Evolutionary conservation across 2,888 invertebrate genomes (phyloP).

Genomic region (Schrankia costaestrigalis): DNA sequence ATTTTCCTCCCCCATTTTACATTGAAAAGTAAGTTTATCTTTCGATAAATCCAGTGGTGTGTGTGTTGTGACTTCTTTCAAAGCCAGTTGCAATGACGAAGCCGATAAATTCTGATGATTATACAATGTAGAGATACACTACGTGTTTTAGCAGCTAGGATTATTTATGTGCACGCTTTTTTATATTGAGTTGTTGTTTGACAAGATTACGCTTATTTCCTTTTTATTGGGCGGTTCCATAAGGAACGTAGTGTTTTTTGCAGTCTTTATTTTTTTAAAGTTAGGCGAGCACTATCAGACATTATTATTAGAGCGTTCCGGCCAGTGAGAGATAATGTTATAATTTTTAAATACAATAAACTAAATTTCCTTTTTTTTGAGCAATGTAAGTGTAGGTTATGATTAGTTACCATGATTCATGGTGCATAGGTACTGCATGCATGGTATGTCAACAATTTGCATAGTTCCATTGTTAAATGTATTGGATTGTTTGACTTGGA

Average conservation of each 20-base stretch:
- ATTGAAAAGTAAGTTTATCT: constrained; percentile 38
- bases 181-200: constrained; percentile 1
- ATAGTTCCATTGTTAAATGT: too few relatives aligned
- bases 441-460: neutral
- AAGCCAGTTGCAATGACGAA: constrained; percentile 47
- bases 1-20: constrained; percentile 14
- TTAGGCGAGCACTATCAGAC: too few relatives aligned
- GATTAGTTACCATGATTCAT: constrained; percentile 10
- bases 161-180: constrained; percentile 7
- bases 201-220: constrained; percentile 3
- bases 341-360: too few relatives aligned
- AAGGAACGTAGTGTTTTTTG: too few relatives aligned
- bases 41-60: constrained; percentile 12
- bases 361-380: too few relatives aligned
- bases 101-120: constrained; percentile 51
- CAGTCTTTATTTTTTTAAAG: too few relatives aligned
- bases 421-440: neutral
- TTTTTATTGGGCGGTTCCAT: constrained; percentile 35
- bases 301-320: too few relatives aligned
- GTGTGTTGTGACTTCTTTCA: constrained; percentile 30
- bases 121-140: constrained; percentile 16
- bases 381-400: constrained; percentile 8
- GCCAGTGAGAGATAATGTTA: constrained; percentile 3
- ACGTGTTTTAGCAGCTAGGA: neutral
- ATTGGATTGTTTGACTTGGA: too few relatives aligned